These are phyloP conservation scores for Halcyon smyrnensis DNA, from an alignment of 2,797 vertebrate genomes.

Conservation along the genomic window DNA sequence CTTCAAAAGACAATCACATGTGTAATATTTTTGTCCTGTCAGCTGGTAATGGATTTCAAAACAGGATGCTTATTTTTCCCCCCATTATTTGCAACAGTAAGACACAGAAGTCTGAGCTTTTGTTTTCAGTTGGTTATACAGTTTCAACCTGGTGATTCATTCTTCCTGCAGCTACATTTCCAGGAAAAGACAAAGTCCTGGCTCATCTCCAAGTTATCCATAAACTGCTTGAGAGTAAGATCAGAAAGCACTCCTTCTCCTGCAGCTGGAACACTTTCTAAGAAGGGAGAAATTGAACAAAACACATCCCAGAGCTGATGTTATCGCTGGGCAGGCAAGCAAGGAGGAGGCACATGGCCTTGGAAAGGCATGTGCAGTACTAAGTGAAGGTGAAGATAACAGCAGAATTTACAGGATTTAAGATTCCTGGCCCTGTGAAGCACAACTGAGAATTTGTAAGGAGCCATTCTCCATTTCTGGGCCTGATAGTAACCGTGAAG, in stretches of 20 bases:
- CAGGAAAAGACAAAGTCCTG: constrained; percentile 65
- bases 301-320: background rate
- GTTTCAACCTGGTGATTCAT: constrained; percentile 61
- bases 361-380: background rate
- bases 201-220: constrained; percentile 48
- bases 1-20: background rate
- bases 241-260: background rate
- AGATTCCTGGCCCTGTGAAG: background rate
- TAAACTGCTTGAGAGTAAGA: background rate
- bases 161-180: constrained; percentile 63
- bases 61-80: constrained; percentile 67
- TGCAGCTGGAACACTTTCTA: constrained; percentile 48
- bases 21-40: constrained; percentile 51
- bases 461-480: background rate
- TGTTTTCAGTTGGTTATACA: constrained; percentile 57
- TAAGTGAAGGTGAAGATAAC: constrained; percentile 2
- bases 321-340: background rate
- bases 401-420: background rate
- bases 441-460: background rate
- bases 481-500: background rate
- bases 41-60: constrained; percentile 54
- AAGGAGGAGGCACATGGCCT: background rate
- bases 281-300: constrained; percentile 38
- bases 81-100: constrained; percentile 50
- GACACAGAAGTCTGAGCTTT: constrained; percentile 47